A percentile compares a stretch with the other conserved stretches of the same genome.
phyloP scores from a whole-genome alignment of 2,888 invertebrate species.

The Elegia similella region DNA sequence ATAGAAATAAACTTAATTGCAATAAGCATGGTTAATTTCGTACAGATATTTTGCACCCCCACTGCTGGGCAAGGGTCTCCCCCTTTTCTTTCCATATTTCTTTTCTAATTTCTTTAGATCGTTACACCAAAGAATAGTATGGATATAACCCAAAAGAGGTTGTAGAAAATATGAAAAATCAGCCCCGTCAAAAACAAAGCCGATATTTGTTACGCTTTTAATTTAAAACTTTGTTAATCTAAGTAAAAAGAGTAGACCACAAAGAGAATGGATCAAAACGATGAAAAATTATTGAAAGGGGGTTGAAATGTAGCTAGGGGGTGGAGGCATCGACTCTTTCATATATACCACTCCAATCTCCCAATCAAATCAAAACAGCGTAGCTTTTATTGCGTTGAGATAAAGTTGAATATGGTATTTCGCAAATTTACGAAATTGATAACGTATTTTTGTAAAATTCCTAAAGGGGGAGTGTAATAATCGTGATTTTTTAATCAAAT shows the following conservation, averaged over 20 bases:
- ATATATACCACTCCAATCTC: slow-evolving; percentile 50
- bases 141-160: background rate
- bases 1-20: too few species aligned
- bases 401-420: slow-evolving; percentile 33
- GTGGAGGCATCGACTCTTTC: slow-evolving; percentile 69
- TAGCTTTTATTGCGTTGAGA: slow-evolving; percentile 21
- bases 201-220: slow-evolving; percentile 73
- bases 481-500: slow-evolving; percentile 83
- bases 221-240: slow-evolving; percentile 81
- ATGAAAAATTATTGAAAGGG: slow-evolving; percentile 82
- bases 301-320: slow-evolving; percentile 54
- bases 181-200: slow-evolving; percentile 40
- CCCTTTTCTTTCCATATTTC: too few species aligned
- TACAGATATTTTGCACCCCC: too few species aligned
- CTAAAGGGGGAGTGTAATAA: slow-evolving; percentile 76
- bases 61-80: too few species aligned
- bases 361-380: slow-evolving; percentile 24
- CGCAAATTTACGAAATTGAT: slow-evolving; percentile 22
- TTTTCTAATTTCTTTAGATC: too few species aligned
- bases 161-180: slow-evolving; percentile 27
- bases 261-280: slow-evolving; percentile 78
- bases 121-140: too few species aligned
- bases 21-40: too few species aligned
- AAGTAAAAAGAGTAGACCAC: slow-evolving; percentile 74
- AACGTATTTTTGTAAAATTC: slow-evolving; percentile 49